Conservation (phyloP, 23 tunicate species). For the Trididemnum nubilum region DNA sequence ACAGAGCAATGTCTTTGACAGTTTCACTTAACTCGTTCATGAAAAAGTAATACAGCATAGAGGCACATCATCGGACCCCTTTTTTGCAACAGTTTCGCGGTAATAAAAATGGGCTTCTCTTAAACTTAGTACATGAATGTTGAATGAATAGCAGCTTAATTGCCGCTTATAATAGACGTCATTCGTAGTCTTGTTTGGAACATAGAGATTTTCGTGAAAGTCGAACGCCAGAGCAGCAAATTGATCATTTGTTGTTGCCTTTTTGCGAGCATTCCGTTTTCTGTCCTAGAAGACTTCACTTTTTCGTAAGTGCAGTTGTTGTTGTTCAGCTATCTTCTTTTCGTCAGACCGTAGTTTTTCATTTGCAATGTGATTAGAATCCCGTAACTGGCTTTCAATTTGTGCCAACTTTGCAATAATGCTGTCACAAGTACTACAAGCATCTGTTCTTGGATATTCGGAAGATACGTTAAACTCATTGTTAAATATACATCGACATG, state of each 20-base stretch:
- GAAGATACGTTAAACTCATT: neutral
- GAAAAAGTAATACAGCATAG: neutral
- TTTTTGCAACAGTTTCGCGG: conserved; percentile 8
- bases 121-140: conserved; percentile 11
- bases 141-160: conserved; percentile 3
- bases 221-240: neutral
- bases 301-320: neutral
- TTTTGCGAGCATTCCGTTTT: conserved; percentile 3
- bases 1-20: neutral
- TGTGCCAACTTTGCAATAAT: neutral
- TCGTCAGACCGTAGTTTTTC: neutral
- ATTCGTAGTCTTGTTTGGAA: conserved; percentile 3
- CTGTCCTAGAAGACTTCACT: neutral
- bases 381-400: neutral
- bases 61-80: neutral
- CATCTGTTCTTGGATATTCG: conserved; percentile 7
- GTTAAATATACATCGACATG: neutral
- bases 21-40: neutral
- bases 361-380: neutral
- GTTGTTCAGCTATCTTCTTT: neutral
- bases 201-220: conserved; percentile 13
- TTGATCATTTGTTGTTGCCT: conserved; percentile 15
- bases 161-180: conserved; percentile 2
- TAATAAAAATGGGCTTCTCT: conserved; percentile 14
- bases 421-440: neutral